These are phyloP conservation scores for Dissostichus mawsoni DNA, from an alignment of 2,113 vertebrate species.

Conservation along the genomic window DNA sequence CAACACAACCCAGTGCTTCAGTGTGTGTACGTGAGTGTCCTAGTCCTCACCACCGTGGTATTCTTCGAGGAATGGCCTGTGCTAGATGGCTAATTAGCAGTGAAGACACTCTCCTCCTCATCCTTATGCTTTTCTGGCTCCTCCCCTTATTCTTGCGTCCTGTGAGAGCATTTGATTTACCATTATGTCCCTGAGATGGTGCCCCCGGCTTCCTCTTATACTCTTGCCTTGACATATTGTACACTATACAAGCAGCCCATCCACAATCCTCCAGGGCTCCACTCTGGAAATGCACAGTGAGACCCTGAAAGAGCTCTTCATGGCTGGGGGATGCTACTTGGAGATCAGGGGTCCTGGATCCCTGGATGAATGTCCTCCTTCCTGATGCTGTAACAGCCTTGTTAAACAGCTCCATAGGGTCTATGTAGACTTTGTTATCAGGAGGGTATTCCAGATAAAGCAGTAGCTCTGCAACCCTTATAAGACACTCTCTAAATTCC, in stretches of 20 bases:
- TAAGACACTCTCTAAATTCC: background rate
- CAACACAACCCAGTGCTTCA: constrained; percentile 60
- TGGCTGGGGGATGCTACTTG: constrained; percentile 44
- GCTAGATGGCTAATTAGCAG: constrained; percentile 99
- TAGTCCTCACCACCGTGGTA: constrained; percentile 79
- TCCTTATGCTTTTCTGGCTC: constrained; percentile 65
- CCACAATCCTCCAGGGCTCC: constrained; percentile 49
- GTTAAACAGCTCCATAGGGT: constrained; percentile 25
- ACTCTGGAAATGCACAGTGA: constrained; percentile 56
- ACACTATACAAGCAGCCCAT: constrained; percentile 53
- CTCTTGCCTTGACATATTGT: constrained; percentile 54
- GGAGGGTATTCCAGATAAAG: background rate
- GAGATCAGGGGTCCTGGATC: constrained; percentile 49
- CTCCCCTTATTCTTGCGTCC: constrained; percentile 78
- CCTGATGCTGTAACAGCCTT: constrained; percentile 35
- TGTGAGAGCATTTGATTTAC: constrained; percentile 75
- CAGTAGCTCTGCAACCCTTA: background rate
- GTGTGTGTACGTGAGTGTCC: constrained; percentile 62
- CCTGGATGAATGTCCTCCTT: constrained; percentile 45
- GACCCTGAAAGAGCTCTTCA: constrained; percentile 56
- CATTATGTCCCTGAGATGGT: constrained; percentile 57
- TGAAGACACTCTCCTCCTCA: constrained; percentile 91
- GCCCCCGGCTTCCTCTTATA: constrained; percentile 61
- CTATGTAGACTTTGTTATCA: constrained; percentile 12
- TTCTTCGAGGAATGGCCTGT: constrained; percentile 91